These are phyloP conservation scores for Thaleichthys pacificus DNA, from an alignment of 2,797 vertebrate genomes.

Conservation along the genomic window DNA sequence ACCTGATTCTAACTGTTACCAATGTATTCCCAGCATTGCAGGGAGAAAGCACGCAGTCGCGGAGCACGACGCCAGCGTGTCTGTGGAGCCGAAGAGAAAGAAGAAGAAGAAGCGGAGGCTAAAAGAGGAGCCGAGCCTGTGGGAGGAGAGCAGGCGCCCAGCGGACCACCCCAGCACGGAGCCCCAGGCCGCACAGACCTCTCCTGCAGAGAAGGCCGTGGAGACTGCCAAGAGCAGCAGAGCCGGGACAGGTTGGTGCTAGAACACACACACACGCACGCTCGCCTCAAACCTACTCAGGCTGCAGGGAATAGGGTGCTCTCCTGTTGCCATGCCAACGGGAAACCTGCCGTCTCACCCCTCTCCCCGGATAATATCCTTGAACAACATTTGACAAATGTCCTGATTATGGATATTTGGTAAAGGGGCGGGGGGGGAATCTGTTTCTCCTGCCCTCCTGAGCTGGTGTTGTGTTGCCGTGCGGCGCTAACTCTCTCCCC, in stretches of 20 bases:
- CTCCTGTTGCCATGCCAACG: constrained; percentile 30
- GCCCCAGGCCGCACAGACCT: background rate
- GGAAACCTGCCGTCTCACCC: background rate
- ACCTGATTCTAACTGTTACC: background rate
- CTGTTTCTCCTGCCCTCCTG: background rate
- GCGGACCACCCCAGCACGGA: constrained; percentile 20
- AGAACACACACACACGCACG: background rate
- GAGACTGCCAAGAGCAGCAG: constrained; percentile 40
- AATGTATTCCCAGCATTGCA: constrained; percentile 29
- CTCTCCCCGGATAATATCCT: background rate
- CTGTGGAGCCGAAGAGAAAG: constrained; percentile 54
- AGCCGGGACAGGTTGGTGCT: constrained; percentile 55
- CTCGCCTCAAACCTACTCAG: background rate
- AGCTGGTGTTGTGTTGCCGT: background rate
- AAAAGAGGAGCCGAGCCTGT: constrained; percentile 54
- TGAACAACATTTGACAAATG: no score
- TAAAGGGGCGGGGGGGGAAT: no score
- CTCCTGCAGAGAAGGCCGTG: constrained; percentile 23
- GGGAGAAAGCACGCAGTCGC: constrained; percentile 19
- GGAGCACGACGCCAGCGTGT: constrained; percentile 32
- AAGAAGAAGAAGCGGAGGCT: constrained; percentile 66
- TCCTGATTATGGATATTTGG: no score
- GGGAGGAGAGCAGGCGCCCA: constrained; percentile 53
- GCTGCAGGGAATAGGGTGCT: background rate
- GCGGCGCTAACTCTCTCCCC: background rate